Base-by-base conservation (phyloP, 1,140 invertebrate species). In the Venustaconcha ellipsiformis region DNA sequence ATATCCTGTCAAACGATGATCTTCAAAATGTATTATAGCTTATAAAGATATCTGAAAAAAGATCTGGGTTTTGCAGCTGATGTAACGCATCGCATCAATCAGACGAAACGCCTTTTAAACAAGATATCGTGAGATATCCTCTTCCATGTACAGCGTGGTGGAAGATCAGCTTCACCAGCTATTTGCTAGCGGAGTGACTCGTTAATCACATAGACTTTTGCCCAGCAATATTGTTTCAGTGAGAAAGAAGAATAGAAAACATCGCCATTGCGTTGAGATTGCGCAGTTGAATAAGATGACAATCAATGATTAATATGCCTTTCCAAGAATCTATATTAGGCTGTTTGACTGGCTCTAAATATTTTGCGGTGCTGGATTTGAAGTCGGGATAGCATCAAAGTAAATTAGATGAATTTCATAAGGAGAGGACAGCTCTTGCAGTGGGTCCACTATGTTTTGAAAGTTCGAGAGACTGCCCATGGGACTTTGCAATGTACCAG, bases 41-140 rank as follows among this genome's bases (percentile, higher is more conserved):
- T 23, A 23, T 23, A 23, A 23, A 23, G 0, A 23, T 23, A 23
- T 23, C 0, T 23, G 23, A 23, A 23, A 23, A 23, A 23, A 23
- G 71, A 73, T 59, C 65, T 73, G 8, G 57, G 71, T 26, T 30
- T 20, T 18, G 57, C 55, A 12, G 58, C 26, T 0, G 15, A 1
- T 8, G 17, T 73, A 8, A 73, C 67, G 58, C 71, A 67, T 57
- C 48, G 63, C 1, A 73, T 67, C 1, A 20, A 73, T 18, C 30
- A 67, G 13, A 58, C 57, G 20, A 20, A 66, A 73, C 55, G 14
- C 62, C 71, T 3, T 66, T 73, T 30, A 73, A 73, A 26, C 63
- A 66, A 56, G 62, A 15, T 57, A 66, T 18, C n/a, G 63, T 18
- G 1, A 12, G 14, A 73, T 66, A 30, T 1, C 71, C 26, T 4